Evolutionary conservation across 2,888 invertebrate genomes (phyloP), one percentile per base, ranked within the genome.

Genomic region (Clostera curtula): DNA sequence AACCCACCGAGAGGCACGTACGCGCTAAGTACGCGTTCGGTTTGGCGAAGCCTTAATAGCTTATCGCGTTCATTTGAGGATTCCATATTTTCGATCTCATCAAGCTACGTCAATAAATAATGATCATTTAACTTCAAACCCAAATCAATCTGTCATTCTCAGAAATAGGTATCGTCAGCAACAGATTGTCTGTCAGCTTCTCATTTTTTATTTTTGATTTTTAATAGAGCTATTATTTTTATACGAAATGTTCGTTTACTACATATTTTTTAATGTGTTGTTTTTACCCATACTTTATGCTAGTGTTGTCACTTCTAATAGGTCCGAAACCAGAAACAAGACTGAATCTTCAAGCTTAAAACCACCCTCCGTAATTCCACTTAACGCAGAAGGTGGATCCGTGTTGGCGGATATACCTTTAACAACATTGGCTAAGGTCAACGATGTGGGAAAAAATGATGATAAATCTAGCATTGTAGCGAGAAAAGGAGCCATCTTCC

Each of bases 41-140:
- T n/a, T n/a, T n/a, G n/a, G n/a, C n/a, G n/a, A n/a, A n/a, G n/a
- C 6, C 8, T 28, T 19, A 23, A 18, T 29, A 19, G 17, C 16
- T 32, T 30, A 18, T 28, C 13, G 5, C 8, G 29, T 18, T 76
- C 77, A 70, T 76, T 76, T 77, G 75, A 77, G 77, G 72, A 76
- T 77, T 75, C 61, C 49, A 40, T 37, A 25, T 50, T 53, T 56
- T 18, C 18, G 3, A 18, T 18, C 18, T n/a, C 2, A 9, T 18
- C 18, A 18, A 18, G 2, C 4, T 18, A 9, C 7, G 8, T 8
- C n/a, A 18, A 18, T n/a, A n/a, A n/a, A n/a, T n/a, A n/a, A n/a
- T n/a, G n/a, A n/a, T n/a, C n/a, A n/a, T n/a, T n/a, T n/a, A n/a
- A n/a, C n/a, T n/a, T n/a, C n/a, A n/a, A n/a, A n/a, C n/a, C n/a